Percentiles rank a stretch among this genome's conserved stretches.
Conservation (phyloP, 2,888 invertebrate species). For the Idaea dimidiata region DNA sequence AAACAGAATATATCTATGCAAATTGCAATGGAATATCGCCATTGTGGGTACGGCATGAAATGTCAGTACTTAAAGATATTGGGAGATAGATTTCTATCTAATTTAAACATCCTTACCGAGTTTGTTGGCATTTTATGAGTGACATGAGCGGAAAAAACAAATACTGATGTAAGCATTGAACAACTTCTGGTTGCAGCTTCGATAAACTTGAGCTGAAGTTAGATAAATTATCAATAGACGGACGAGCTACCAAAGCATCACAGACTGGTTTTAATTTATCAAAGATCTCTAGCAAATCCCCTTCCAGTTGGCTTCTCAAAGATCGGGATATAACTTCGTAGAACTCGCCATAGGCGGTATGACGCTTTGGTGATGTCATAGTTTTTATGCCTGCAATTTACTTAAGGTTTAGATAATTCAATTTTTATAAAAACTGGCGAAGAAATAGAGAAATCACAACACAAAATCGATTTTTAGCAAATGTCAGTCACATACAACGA, state of each 20-base stretch:
- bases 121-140: slow-evolving; percentile 55
- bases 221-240: slow-evolving; percentile 57
- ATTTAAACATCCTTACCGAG: slow-evolving; percentile 45
- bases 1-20: too few relatives aligned
- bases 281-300: slow-evolving; percentile 59
- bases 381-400: background rate
- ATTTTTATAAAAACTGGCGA: background rate
- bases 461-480: background rate
- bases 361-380: background rate
- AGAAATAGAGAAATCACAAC: background rate
- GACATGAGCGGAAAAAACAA: slow-evolving; percentile 76
- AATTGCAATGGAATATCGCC: too few relatives aligned
- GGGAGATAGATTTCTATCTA: background rate
- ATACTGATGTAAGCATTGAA: slow-evolving; percentile 77
- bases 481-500: too few relatives aligned
- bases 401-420: background rate
- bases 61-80: background rate
- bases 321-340: slow-evolving; percentile 10
- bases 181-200: slow-evolving; percentile 56
- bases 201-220: slow-evolving; percentile 49
- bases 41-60: background rate
- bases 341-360: background rate
- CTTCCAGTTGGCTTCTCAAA: slow-evolving; percentile 46
- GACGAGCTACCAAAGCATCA: slow-evolving; percentile 71
- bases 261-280: slow-evolving; percentile 75